Evolutionary conservation across 2,113 vertebrate genomes (phyloP).

Genomic region (Erythrocercus mccallii): DNA sequence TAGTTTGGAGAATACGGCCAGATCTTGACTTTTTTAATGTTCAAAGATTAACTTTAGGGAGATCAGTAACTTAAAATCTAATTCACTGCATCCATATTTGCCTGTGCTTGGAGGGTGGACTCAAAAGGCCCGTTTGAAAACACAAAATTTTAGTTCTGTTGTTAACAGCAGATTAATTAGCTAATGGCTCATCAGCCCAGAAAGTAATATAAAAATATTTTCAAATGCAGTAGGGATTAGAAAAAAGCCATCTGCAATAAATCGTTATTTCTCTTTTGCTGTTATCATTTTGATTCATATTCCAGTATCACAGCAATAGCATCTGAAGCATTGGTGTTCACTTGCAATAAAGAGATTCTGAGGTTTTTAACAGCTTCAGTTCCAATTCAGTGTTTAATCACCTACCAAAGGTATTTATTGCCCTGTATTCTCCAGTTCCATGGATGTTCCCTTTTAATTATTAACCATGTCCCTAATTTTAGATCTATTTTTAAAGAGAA

Average conservation of each 20-base stretch:
- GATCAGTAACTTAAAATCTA: neutral
- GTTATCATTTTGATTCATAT: neutral
- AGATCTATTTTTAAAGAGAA: neutral
- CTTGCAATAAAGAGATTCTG: neutral
- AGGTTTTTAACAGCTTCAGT: neutral
- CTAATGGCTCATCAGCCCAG: neutral
- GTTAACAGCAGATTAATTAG: neutral
- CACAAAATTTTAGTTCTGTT: neutral
- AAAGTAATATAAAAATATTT: neutral
- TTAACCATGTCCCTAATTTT: neutral
- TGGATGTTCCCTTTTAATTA: neutral
- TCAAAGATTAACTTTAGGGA: neutral
- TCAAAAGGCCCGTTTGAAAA: neutral
- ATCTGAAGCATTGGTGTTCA: neutral
- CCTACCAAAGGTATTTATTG: neutral
- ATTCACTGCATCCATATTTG: neutral
- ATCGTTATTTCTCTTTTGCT: neutral
- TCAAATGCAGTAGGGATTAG: neutral
- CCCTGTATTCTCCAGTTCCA: neutral
- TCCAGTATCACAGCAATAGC: neutral
- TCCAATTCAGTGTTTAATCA: conserved; percentile 6
- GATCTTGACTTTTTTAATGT: neutral
- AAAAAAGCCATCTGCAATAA: neutral
- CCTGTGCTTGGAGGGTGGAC: neutral
- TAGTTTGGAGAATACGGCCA: neutral